phyloP scores from a whole-genome alignment of 2,797 vertebrate species.

The Apodemus agrarius region DNA sequence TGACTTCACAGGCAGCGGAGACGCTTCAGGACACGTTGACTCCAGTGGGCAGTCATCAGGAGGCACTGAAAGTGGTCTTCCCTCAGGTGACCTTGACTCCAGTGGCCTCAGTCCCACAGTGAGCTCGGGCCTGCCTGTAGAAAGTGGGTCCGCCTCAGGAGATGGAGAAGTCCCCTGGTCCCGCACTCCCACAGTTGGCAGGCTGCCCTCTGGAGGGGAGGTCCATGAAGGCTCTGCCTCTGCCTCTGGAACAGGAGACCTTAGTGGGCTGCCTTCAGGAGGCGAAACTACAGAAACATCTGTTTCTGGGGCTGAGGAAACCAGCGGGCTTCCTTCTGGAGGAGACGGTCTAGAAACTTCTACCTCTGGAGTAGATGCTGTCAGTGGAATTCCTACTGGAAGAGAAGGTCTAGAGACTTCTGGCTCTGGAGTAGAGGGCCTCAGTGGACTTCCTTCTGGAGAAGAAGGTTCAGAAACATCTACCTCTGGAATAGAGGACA shows the following conservation, averaged over 20 bases:
- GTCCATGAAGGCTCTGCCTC: constrained; percentile 60
- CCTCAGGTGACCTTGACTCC: constrained; percentile 83
- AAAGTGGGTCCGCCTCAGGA: constrained; percentile 85
- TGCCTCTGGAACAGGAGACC: constrained; percentile 77
- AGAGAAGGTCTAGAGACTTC: background rate
- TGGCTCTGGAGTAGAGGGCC: background rate
- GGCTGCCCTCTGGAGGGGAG: constrained; percentile 86
- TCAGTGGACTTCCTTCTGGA: background rate
- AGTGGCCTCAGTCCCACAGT: constrained; percentile 81
- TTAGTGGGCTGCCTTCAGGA: constrained; percentile 61
- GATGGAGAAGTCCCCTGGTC: constrained; percentile 81
- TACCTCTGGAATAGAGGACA: background rate
- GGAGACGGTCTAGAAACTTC: constrained; percentile 8
- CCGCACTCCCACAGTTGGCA: constrained; percentile 78
- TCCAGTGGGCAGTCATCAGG: constrained; percentile 82
- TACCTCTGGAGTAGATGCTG: background rate
- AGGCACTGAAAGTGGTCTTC: constrained; percentile 83
- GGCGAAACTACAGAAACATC: background rate
- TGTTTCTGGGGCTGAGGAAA: constrained; percentile 24
- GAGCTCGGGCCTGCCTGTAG: constrained; percentile 76
- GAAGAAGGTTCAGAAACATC: background rate
- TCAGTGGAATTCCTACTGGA: constrained; percentile 26
- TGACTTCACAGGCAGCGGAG: constrained; percentile 81
- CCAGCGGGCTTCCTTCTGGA: background rate
- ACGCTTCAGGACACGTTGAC: constrained; percentile 78